Evolutionary conservation across 2,113 vertebrate species (phyloP).

Genomic region (Peromyscus californicus): DNA sequence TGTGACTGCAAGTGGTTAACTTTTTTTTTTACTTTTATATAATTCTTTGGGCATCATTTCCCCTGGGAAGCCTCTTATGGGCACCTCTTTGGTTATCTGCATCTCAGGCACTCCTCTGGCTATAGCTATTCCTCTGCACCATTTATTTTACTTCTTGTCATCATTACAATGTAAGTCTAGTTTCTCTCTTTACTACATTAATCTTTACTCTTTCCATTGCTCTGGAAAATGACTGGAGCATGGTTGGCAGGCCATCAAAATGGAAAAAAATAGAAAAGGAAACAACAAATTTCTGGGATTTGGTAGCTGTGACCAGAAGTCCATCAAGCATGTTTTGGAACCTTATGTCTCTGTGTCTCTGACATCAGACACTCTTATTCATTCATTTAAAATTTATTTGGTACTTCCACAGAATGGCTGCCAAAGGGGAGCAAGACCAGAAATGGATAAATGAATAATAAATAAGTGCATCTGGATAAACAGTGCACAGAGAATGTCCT

Average conservation of each 20-base stretch:
- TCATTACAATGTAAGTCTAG: background rate
- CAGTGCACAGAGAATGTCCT: background rate
- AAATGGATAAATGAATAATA: background rate
- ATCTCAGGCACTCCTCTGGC: background rate
- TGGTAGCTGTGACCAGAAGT: background rate
- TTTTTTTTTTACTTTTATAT: background rate
- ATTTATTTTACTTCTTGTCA: background rate
- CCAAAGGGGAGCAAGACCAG: background rate
- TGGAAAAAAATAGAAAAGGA: background rate
- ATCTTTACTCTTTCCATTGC: background rate
- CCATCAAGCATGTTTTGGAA: background rate
- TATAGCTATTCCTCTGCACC: background rate
- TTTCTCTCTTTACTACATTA: background rate
- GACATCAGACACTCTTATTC: background rate
- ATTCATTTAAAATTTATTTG: background rate
- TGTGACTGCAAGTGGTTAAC: background rate
- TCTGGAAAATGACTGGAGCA: background rate
- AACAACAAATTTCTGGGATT: background rate
- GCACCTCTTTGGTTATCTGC: background rate
- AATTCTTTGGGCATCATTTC: background rate
- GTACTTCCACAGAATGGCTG: background rate
- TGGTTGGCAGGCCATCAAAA: background rate
- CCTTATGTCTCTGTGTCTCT: background rate
- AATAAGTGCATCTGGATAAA: background rate
- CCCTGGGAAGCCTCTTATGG: background rate